phyloP scores from a whole-genome alignment of 2,888 invertebrate species.

The Sinotaia quadrata region DNA sequence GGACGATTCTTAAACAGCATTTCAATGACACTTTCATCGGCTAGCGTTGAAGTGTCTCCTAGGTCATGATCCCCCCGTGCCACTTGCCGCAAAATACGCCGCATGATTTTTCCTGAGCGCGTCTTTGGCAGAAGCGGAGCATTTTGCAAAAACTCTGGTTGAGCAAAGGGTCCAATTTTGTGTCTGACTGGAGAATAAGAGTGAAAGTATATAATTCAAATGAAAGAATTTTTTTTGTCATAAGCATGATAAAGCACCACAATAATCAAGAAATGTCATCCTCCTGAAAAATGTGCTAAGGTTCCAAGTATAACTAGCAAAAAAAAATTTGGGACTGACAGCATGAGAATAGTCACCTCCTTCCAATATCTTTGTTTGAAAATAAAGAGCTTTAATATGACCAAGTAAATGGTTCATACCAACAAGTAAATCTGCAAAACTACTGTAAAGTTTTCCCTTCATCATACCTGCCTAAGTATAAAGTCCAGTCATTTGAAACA shows the following conservation, averaged over 20 bases:
- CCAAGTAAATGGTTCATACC: too few relatives aligned
- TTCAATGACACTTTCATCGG: constrained; percentile 89
- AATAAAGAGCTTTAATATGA: too few relatives aligned
- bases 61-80: constrained; percentile 90
- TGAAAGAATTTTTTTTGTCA: neutral
- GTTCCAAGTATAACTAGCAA: too few relatives aligned
- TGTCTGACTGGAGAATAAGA: constrained; percentile 79
- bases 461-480: too few relatives aligned
- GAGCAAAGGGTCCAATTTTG: constrained; percentile 95
- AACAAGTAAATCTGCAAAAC: too few relatives aligned
- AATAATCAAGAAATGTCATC: too few relatives aligned
- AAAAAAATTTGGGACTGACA: too few relatives aligned
- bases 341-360: too few relatives aligned
- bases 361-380: too few relatives aligned
- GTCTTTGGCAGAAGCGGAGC: constrained; percentile 97
- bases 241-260: neutral
- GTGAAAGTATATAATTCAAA: neutral
- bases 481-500: too few relatives aligned
- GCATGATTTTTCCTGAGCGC: constrained; percentile 98
- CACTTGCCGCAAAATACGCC: constrained; percentile 93
- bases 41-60: constrained; percentile 94
- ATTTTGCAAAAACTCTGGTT: constrained; percentile 93
- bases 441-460: too few relatives aligned
- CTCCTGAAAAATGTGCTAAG: too few relatives aligned
- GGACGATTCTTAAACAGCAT: constrained; percentile 62